Evolutionary conservation across 2,888 invertebrate species (phyloP), one percentile per base, ranked within the genome.

Genomic region (Pristionchus mayeri): DNA sequence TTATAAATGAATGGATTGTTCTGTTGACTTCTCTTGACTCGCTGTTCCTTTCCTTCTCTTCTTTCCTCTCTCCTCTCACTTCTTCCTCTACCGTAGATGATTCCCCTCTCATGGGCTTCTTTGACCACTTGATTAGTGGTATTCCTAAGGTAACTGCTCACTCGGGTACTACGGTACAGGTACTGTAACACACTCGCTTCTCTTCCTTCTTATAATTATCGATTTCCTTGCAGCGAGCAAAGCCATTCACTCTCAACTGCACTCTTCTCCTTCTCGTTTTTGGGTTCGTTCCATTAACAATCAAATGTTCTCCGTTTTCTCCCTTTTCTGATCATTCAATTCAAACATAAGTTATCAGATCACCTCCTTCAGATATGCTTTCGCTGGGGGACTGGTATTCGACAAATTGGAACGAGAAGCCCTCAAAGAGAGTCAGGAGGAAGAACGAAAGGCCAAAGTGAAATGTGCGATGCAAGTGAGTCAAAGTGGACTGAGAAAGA

Each of bases 241-340:
- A 92, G 86, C 92, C 92, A 44, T 91, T 91, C 88, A 91, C 91
- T 2, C 86, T 92, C 30, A 91, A 92, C 85, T 90, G 89, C 85
- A 90, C 90, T 7, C 86, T 92, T 4, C 86, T 92, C 21, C 84
- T 90, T 40, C 86, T 91, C 54, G 90, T 92, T 4, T 87, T 92
- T 37, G 85, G 84, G 81, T 82, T 7, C 16, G 81, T 82, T 81
- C 27, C 30, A 27, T 18, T 16, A 40, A 40, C 27, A 37, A 37
- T 67, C 67, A 4, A 1, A n/a, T 54, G 7, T 54, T 57, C 6
- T 27, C 21, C 24, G 6, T n/a, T 44, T 44, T 44, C 37, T n/a
- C 21, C 11, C 34, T 44, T 13, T 75, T n/a, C 9, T 24, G 13
- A n/a, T 2, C 13, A 2, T 3, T 44, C 40, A 2, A 81, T 89